A percentile compares a stretch with the other conserved stretches of the same genome.
Evolutionary conservation across 2,888 invertebrate genomes (phyloP).

Genomic region (Torymus auratus): DNA sequence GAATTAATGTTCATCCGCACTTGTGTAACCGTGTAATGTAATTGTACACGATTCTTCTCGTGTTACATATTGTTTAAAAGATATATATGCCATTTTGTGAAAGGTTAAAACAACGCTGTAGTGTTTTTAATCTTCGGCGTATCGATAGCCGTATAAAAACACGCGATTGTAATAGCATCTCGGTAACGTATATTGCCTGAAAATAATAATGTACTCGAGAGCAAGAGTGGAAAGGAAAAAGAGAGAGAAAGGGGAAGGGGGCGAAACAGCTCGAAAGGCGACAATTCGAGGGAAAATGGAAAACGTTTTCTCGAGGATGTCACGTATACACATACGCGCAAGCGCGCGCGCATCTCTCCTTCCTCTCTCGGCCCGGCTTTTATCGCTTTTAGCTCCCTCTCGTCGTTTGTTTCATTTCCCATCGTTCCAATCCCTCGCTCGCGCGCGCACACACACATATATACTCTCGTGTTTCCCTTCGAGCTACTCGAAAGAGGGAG

Average conservation of each 20-base stretch:
- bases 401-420: conserved; percentile 51
- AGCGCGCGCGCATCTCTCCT: too few relatives aligned
- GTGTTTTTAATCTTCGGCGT: too few relatives aligned
- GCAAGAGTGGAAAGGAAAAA: too few relatives aligned
- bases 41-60: too few relatives aligned
- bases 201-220: conserved; percentile 9
- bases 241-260: too few relatives aligned
- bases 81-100: too few relatives aligned
- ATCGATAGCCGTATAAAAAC: too few relatives aligned
- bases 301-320: conserved; percentile 24
- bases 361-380: conserved; percentile 47
- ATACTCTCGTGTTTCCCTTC: not conserved
- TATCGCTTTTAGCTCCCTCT: conserved; percentile 61
- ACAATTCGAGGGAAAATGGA: conserved; percentile 7
- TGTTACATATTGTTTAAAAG: too few relatives aligned
- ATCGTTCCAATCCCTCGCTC: conserved; percentile 48
- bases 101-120: too few relatives aligned
- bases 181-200: not conserved
- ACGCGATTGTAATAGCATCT: not conserved
- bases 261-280: conserved; percentile 1
- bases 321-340: not conserved
- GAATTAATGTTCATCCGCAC: too few relatives aligned
- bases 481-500: not conserved
- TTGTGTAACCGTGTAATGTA: too few relatives aligned
- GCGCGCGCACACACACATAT: not conserved